Evolutionary conservation across 2,888 invertebrate species (phyloP), one percentile per base, ranked within the genome.

Genomic region (Scaptomyza caliginosa): DNA sequence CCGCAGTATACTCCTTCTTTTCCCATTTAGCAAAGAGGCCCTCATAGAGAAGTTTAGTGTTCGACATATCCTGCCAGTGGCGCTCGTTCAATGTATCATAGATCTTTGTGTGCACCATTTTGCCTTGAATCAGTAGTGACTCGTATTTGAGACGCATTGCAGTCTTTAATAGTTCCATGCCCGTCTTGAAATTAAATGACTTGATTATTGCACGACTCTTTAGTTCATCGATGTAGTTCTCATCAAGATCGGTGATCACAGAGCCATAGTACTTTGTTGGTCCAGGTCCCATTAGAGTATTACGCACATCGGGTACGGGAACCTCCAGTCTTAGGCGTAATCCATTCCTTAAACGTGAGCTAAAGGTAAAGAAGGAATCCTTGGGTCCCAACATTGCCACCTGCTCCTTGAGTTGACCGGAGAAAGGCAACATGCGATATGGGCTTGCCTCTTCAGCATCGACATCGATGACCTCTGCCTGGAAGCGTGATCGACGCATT

Each of bases 241-340:
- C 91, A 57, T 91, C 91, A 28, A 90, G 88, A 39, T 91, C 91
- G 0, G 90, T 90, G 4, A 90, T 86, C 0, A 91, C 88, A 7
- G 86, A 76, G 11, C 88, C 84, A 2, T 63, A 68, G 32, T 83
- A 84, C 51, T 90, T 89, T 2, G 49, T 60, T 0, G 49, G 13
- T 0, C 82, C 81, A 3, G 70, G 70, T 0, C 91, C 91, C 6
- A 91, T 56, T 0, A 89, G 50, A 7, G 87, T 87, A 0, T 82
- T 72, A 0, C 81, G 71, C 1, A 86, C 83, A 60, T 89, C 77
- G 4, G 75, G 69, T 3, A 88, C 71, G 0, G 84, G 81, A 0
- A 91, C 89, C 52, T 90, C 89, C n/a, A 91, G 57, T 0, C 91
- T 87, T 0, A 89, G 57, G 0, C 91, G 88, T 17, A 91, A 52